Evolutionary conservation across 2,797 vertebrate genomes (phyloP), one percentile per base, ranked within the genome.

Genomic region (Lepus oiostolus): DNA sequence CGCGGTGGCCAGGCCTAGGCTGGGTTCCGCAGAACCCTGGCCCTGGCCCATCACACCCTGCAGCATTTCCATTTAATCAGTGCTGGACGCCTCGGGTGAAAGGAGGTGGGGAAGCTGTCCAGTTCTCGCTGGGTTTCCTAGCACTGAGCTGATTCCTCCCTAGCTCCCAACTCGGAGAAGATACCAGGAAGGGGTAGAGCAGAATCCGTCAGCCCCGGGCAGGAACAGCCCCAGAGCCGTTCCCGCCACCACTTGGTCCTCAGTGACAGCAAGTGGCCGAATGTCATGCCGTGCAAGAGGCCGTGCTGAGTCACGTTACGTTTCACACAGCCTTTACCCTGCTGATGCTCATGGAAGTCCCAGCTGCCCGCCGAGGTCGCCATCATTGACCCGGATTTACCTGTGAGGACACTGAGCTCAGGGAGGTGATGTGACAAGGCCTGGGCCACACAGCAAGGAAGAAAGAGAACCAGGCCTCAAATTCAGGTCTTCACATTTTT

Each of bases 61-160:
- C 86, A 85, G 94, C 92, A 82, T 97, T 96, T 97, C 96, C 97
- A 96, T 95, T 95, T 76, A 97, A 95, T 97, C 92, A 96, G 91
- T 32, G 54, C 81, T 72, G 14, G 85, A 74, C 70, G 93, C 87
- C 72, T 62, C 2, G 38, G 75, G 93, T 92, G 90, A 95, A 76
- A 70, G 28, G 76, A 92, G 87, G 82, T 93, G 12, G 83, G 63
- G 82, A 96, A 67, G 71, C 30, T 71, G 28, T 94, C 67, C 70
- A 67, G 71, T 95, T 96, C 95, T 60, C 85, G 81, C 35, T 84
- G 95, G 90, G 75, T 92, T 96, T 96, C 93, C 93, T 68, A 85
- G 85, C 95, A 90, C 62, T 94, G 54, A 89, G 14, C 77, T 79
- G 62, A 91, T 91, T 88, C 81, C 74, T 94, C 7, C 3, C 88